These are phyloP conservation scores for Caradrina kadenii DNA, from an alignment of 2,888 invertebrate species.

Conservation along the genomic window DNA sequence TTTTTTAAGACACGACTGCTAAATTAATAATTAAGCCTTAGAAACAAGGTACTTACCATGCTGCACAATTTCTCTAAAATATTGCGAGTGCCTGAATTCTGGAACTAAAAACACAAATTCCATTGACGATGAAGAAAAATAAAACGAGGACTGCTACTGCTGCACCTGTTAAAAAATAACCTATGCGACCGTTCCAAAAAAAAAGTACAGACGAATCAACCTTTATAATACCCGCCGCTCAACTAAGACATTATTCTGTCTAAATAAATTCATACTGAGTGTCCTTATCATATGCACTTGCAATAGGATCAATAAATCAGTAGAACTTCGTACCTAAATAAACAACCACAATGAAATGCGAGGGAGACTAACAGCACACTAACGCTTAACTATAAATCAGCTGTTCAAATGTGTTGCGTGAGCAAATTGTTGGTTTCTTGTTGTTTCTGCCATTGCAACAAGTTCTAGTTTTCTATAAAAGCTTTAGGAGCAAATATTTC, in stretches of 20 bases:
- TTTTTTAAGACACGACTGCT: conserved; percentile 32
- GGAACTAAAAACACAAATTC: conserved; percentile 15
- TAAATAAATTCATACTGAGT: conserved; percentile 12
- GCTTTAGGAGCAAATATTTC: conserved; percentile 13
- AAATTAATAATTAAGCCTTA: conserved; percentile 41
- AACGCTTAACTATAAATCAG: conserved; percentile 13
- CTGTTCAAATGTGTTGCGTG: conserved; percentile 11
- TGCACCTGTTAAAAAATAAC: conserved; percentile 26
- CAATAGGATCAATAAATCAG: conserved; percentile 6
- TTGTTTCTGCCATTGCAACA: conserved; percentile 29
- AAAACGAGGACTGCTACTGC: conserved; percentile 19
- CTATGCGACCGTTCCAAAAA: conserved; percentile 16
- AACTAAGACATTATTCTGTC: conserved; percentile 21
- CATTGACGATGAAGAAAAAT: conserved; percentile 6
- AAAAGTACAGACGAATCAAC: conserved; percentile 1
- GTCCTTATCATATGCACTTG: conserved; percentile 29
- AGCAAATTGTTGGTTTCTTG: conserved; percentile 23
- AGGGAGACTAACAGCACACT: conserved; percentile 11
- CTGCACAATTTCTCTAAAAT: conserved; percentile 33
- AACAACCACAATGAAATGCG: conserved; percentile 20
- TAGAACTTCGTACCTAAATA: conserved; percentile 37
- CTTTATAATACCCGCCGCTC: conserved; percentile 6
- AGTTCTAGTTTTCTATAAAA: conserved; percentile 8
- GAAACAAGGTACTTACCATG: conserved; percentile 54
- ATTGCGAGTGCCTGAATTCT: conserved; percentile 15